These are phyloP conservation scores for Sipunculus nudus DNA, from an alignment of 2,888 invertebrate species.

Conservation along the genomic window DNA sequence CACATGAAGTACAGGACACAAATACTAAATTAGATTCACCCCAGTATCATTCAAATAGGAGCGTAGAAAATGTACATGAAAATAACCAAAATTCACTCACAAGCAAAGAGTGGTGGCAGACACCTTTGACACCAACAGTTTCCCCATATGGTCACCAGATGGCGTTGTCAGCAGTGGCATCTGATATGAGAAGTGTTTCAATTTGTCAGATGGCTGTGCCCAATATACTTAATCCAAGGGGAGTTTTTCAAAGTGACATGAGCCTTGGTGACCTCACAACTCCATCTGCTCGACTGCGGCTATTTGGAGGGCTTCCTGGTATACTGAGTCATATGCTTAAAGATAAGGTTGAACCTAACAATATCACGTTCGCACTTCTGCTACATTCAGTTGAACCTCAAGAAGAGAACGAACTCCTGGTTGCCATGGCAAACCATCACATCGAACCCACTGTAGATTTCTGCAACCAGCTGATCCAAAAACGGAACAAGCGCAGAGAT, in stretches of 20 bases:
- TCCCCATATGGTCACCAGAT: too few species aligned
- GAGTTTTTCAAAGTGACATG: neutral
- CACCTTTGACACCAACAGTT: too few species aligned
- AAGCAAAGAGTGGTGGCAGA: too few species aligned
- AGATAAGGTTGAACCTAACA: slow-evolving; percentile 76
- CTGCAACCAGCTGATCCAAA: slow-evolving; percentile 87
- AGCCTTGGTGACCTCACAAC: slow-evolving; percentile 28
- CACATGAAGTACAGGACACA: too few species aligned
- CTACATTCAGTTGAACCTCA: slow-evolving; percentile 78
- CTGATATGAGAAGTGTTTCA: neutral
- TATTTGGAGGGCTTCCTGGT: slow-evolving; percentile 83
- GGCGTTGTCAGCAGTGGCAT: too few species aligned
- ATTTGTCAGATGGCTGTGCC: slow-evolving; percentile 15
- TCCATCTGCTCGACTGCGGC: slow-evolving; percentile 52
- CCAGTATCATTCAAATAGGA: too few species aligned
- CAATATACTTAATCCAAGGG: slow-evolving; percentile 40
- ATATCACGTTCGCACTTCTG: slow-evolving; percentile 82
- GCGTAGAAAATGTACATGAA: too few species aligned
- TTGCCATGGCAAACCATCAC: slow-evolving; percentile 70
- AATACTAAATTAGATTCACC: too few species aligned
- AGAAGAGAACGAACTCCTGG: slow-evolving; percentile 76
- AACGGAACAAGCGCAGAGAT: slow-evolving; percentile 73
- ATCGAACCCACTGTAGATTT: slow-evolving; percentile 80
- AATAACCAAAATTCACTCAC: too few species aligned
- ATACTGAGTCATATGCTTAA: slow-evolving; percentile 79